These are phyloP conservation scores for Drosophila nasuta DNA, from an alignment of 1,140 invertebrate species.

Conservation along the genomic window DNA sequence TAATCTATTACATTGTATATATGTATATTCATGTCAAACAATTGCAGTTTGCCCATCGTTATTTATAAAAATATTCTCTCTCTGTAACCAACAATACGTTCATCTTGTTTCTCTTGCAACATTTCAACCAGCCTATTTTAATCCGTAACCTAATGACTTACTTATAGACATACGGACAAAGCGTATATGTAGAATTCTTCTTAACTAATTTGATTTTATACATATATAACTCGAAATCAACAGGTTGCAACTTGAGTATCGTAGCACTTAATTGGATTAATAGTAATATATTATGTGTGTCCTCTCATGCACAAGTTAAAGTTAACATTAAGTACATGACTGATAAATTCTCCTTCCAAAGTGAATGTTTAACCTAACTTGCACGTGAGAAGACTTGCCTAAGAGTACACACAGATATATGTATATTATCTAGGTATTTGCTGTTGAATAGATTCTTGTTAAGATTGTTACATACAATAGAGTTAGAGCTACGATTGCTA, in stretches of 20 bases:
- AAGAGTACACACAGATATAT: slow-evolving; percentile 4
- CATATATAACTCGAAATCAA: slow-evolving; percentile 48
- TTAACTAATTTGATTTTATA: slow-evolving; percentile 31
- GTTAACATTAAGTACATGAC: neutral
- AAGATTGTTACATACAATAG: slow-evolving; percentile 12
- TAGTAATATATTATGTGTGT: slow-evolving; percentile 22
- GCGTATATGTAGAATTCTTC: slow-evolving; percentile 27
- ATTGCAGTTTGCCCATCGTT: slow-evolving; percentile 10
- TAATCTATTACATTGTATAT: neutral
- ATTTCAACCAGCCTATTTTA: slow-evolving; percentile 22
- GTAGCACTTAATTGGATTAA: slow-evolving; percentile 67
- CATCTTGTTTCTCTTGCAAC: slow-evolving; percentile 2
- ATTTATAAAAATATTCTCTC: slow-evolving; percentile 43
- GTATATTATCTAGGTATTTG: slow-evolving; percentile 13
- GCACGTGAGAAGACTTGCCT: neutral
- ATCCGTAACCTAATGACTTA: slow-evolving; percentile 25
- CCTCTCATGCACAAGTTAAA: slow-evolving; percentile 2
- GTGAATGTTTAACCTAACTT: neutral
- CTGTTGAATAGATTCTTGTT: neutral
- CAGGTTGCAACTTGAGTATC: slow-evolving; percentile 56
- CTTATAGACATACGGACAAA: slow-evolving; percentile 9
- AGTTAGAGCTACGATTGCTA: slow-evolving; percentile 4
- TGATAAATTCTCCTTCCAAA: neutral
- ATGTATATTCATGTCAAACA: slow-evolving; percentile 9
- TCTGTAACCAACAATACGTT: slow-evolving; percentile 33